These are phyloP conservation scores for Chiropotes sagulatus DNA, from an alignment of 2,797 vertebrate species.

Conservation along the genomic window DNA sequence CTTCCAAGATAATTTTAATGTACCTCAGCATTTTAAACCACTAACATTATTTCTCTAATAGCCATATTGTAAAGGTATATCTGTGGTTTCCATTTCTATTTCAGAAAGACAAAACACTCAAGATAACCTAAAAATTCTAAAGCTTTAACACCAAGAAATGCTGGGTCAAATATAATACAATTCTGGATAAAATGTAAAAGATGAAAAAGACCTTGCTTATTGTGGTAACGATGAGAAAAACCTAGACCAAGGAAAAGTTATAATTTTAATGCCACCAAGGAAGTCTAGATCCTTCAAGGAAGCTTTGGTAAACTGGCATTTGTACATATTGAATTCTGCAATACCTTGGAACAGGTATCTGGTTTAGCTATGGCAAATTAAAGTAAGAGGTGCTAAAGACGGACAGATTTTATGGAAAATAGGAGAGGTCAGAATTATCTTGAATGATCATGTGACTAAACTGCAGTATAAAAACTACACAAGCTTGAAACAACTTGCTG, in stretches of 20 bases:
- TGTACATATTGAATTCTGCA: too few species aligned
- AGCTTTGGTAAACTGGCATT: neutral
- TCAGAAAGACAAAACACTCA: neutral
- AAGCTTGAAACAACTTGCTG: neutral
- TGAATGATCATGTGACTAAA: neutral
- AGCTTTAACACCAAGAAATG: neutral
- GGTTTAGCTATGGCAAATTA: neutral
- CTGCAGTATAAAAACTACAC: neutral
- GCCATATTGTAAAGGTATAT: neutral
- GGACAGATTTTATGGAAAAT: neutral
- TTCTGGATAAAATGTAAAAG: neutral
- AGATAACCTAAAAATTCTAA: neutral
- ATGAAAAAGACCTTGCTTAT: neutral
- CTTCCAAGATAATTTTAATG: neutral
- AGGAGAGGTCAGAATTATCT: neutral
- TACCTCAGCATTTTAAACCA: neutral
- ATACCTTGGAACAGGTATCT: neutral
- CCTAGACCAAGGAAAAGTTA: neutral
- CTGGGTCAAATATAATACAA: neutral
- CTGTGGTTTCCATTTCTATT: neutral
- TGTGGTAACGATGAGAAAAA: neutral
- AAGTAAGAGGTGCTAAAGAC: neutral
- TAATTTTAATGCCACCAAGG: neutral
- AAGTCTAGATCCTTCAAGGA: neutral
- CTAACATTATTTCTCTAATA: neutral